A percentile compares a stretch with the other conserved stretches of the same genome.
These are phyloP conservation scores for Drosophila incognita DNA, from an alignment of 2,888 invertebrate species.

Conservation along the genomic window DNA sequence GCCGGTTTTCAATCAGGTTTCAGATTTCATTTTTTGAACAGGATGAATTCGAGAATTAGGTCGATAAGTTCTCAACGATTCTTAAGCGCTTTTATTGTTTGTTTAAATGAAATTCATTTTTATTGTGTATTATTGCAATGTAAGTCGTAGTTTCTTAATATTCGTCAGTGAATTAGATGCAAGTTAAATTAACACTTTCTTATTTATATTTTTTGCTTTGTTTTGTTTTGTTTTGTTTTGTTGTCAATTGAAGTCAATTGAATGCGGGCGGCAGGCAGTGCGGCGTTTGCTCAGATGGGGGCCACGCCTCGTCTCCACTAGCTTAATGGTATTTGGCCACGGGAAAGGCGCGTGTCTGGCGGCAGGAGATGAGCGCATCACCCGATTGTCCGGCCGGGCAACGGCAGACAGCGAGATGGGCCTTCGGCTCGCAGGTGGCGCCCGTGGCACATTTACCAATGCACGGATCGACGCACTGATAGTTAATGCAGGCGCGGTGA, in stretches of 20 bases:
- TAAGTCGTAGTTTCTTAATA: constrained; percentile 18
- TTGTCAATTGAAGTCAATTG: constrained; percentile 7
- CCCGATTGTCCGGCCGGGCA: constrained; percentile 89
- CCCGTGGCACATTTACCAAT: constrained; percentile 91
- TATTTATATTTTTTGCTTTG: background rate
- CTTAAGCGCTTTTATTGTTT: background rate
- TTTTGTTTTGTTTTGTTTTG: too few species aligned
- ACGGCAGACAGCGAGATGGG: constrained; percentile 93
- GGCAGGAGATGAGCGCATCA: constrained; percentile 87
- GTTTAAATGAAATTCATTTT: background rate
- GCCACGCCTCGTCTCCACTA: background rate
- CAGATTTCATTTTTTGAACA: background rate
- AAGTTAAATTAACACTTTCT: constrained; percentile 30
- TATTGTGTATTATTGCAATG: constrained; percentile 35
- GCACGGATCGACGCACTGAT: constrained; percentile 90
- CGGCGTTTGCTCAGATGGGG: constrained; percentile 45
- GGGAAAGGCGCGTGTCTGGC: constrained; percentile 84
- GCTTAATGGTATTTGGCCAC: constrained; percentile 83
- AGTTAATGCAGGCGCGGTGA: constrained; percentile 91
- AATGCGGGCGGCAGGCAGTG: constrained; percentile 68
- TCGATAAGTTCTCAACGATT: background rate
- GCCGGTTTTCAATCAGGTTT: background rate
- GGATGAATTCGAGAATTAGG: background rate
- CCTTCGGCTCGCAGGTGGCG: constrained; percentile 90
- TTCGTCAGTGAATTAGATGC: constrained; percentile 36